phyloP scores from a whole-genome alignment of 2,113 vertebrate genomes.

The Epinephelus moara region DNA sequence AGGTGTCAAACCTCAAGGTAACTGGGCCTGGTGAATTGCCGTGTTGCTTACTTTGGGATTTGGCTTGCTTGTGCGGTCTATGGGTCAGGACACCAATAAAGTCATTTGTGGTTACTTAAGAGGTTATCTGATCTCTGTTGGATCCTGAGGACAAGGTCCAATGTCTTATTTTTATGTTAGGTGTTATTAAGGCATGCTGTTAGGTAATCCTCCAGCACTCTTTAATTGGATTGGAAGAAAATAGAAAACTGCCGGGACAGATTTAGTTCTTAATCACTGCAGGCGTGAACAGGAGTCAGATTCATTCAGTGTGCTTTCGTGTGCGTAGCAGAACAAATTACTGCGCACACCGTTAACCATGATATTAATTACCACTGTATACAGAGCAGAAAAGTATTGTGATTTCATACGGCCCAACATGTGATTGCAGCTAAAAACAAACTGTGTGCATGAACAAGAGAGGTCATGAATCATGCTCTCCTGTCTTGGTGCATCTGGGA shows the following conservation, averaged over 20 bases:
- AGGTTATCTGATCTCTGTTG: slow-evolving; percentile 49
- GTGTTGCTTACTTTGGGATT: not conserved
- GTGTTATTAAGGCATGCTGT: slow-evolving; percentile 30
- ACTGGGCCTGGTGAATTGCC: not conserved
- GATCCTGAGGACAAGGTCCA: slow-evolving; percentile 26
- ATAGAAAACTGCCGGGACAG: slow-evolving; percentile 55
- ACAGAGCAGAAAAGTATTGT: not conserved
- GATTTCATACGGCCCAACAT: slow-evolving; percentile 16
- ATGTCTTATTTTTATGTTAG: slow-evolving; percentile 17
- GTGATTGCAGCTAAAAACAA: not conserved
- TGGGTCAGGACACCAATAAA: not conserved
- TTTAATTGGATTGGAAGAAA: slow-evolving; percentile 74
- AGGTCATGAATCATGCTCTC: slow-evolving; percentile 24
- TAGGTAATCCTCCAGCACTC: slow-evolving; percentile 59
- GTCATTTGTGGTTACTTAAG: slow-evolving; percentile 30
- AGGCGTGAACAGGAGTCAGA: not conserved
- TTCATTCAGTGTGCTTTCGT: not conserved
- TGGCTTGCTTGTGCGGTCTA: not conserved
- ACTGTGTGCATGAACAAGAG: slow-evolving; percentile 1
- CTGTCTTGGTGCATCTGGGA: slow-evolving; percentile 26
- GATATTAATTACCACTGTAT: not conserved
- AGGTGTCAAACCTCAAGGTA: slow-evolving; percentile 95
- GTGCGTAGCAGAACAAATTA: not conserved
- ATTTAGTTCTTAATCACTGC: slow-evolving; percentile 11
- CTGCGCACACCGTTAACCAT: not conserved